A percentile compares a stretch with the other conserved stretches of the same genome.
Evolutionary conservation across 2,888 invertebrate species (phyloP).

Genomic region (Thalpophila matura): DNA sequence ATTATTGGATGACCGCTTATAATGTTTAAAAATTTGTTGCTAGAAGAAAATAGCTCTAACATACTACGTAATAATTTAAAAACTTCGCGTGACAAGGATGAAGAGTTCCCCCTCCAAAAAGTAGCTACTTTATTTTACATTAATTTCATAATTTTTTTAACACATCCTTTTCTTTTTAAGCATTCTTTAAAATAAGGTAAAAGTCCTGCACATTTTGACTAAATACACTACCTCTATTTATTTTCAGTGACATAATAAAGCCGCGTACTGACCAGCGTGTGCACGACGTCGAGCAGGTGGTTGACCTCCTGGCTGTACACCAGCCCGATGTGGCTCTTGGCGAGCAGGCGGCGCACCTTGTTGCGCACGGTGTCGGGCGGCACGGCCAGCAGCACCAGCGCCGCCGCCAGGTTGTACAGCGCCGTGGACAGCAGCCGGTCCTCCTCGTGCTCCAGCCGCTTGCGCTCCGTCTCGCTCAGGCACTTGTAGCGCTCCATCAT

Average conservation of each 20-base stretch:
- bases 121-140: too few species aligned
- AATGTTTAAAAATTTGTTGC: too few species aligned
- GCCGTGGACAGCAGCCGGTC: constrained; percentile 98
- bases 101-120: too few species aligned
- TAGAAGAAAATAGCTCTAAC: too few species aligned
- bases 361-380: constrained; percentile 95
- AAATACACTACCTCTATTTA: neutral
- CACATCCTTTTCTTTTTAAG: too few species aligned
- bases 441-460: constrained; percentile 99
- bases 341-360: constrained; percentile 97
- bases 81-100: too few species aligned
- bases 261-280: constrained; percentile 96
- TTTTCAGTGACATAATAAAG: neutral
- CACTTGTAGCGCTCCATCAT: constrained; percentile 99
- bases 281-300: constrained; percentile 98
- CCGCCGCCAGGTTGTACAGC: constrained; percentile 98
- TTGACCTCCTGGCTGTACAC: constrained; percentile 99
- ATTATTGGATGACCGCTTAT: too few species aligned
- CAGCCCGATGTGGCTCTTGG: constrained; percentile 99
- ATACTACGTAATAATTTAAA: too few species aligned
- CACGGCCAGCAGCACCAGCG: constrained; percentile 98
- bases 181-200: too few species aligned
- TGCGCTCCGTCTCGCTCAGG: constrained; percentile 97
- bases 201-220: too few species aligned
- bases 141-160: too few species aligned